Evolutionary conservation across 2,113 vertebrate genomes (phyloP).

Genomic region (Perca fluviatilis): DNA sequence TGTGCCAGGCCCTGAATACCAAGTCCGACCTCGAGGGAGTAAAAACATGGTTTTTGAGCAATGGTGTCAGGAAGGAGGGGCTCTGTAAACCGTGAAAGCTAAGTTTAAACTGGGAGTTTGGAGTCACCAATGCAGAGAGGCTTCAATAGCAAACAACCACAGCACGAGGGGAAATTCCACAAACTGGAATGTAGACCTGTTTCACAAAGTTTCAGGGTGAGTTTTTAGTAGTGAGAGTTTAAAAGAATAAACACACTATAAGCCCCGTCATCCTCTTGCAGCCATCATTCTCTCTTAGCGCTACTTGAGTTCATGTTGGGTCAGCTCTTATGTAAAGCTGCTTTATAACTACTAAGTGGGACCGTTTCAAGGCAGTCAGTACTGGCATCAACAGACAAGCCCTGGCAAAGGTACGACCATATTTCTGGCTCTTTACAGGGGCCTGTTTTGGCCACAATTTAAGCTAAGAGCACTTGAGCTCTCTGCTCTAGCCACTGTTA

Average conservation of each 20-base stretch:
- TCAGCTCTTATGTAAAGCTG: background rate
- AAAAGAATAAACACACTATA: background rate
- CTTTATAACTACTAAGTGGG: background rate
- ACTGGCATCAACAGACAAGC: too few relatives aligned
- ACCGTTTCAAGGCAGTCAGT: background rate
- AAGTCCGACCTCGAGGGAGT: too few relatives aligned
- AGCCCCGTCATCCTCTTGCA: background rate
- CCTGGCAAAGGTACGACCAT: background rate
- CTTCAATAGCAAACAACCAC: background rate
- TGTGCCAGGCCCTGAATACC: too few relatives aligned
- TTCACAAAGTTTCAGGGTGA: too few relatives aligned
- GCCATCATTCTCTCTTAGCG: background rate
- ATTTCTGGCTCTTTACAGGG: background rate
- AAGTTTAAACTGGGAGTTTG: background rate
- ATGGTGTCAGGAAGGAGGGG: too few relatives aligned
- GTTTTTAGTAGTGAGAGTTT: too few relatives aligned
- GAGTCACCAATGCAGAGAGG: background rate
- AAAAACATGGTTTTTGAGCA: too few relatives aligned
- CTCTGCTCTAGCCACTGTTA: background rate
- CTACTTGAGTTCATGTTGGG: too few relatives aligned
- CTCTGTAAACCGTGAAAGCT: too few relatives aligned
- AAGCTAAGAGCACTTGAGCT: background rate
- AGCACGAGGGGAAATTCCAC: background rate
- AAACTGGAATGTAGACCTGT: too few relatives aligned
- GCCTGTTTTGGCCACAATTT: background rate